Percentiles rank a stretch among this genome's conserved stretches.
Conservation (phyloP, 2,113 vertebrate species). For the Donacobius atricapilla region DNA sequence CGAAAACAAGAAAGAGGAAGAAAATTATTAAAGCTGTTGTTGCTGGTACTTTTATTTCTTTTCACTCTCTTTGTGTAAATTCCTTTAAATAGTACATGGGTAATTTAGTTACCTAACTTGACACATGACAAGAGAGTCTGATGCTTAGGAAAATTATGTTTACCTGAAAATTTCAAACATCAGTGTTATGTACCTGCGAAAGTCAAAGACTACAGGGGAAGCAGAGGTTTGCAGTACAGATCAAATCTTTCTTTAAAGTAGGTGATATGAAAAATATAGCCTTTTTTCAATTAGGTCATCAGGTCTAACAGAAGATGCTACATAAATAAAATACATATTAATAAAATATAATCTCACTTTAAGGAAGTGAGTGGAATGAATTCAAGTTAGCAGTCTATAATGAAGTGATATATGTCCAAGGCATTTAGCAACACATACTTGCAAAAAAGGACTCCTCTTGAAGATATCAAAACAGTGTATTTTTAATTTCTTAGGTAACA, state of each 20-base stretch:
- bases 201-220: not conserved
- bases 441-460: too few species aligned
- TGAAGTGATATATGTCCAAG: not conserved
- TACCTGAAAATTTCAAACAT: not conserved
- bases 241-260: not conserved
- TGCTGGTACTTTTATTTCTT: not conserved
- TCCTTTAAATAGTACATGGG: not conserved
- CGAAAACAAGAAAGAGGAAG: not conserved
- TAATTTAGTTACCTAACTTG: not conserved
- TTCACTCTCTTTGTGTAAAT: not conserved
- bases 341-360: not conserved
- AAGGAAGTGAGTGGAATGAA: not conserved
- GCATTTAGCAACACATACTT: not conserved
- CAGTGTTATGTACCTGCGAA: not conserved
- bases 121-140: not conserved
- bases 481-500: conserved; percentile 16
- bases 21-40: not conserved
- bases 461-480: not conserved
- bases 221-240: not conserved
- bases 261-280: rapidly evolving
- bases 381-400: not conserved
- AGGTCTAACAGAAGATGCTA: not conserved
- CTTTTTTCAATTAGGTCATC: not conserved
- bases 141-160: not conserved
- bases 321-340: not conserved